Conservation (phyloP, 2,113 vertebrate genomes). For the Tetrax tetrax region DNA sequence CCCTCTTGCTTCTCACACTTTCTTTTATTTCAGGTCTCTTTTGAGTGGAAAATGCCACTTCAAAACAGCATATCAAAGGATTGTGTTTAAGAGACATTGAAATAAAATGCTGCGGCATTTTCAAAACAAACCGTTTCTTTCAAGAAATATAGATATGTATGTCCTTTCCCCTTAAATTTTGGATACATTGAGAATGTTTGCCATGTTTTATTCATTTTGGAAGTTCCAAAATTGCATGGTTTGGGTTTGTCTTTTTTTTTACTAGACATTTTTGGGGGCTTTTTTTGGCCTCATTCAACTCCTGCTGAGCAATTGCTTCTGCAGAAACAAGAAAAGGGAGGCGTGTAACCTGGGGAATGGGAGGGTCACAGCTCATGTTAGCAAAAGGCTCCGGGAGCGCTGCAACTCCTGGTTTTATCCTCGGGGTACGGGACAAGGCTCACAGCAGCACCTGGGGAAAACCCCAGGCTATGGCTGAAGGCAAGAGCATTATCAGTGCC, state of each 20-base stretch:
- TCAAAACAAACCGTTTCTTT: background rate
- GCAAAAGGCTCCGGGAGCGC: background rate
- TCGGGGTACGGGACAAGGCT: background rate
- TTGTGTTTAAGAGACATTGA: background rate
- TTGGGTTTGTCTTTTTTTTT: background rate
- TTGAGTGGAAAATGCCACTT: constrained; percentile 26
- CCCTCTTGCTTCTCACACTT: constrained; percentile 24
- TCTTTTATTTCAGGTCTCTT: constrained; percentile 31
- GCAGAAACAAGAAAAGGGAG: background rate
- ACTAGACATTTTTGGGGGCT: background rate
- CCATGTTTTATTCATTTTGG: background rate
- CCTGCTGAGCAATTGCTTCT: background rate
- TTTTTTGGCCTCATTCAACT: background rate
- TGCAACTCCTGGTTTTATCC: background rate
- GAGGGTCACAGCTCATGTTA: background rate
- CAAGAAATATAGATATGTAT: background rate
- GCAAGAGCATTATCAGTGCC: background rate
- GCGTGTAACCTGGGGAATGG: background rate
- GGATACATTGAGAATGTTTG: background rate
- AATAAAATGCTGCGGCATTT: constrained; percentile 22
- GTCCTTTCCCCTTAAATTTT: background rate
- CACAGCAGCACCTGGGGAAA: background rate
- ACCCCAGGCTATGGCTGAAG: background rate
- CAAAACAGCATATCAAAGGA: constrained; percentile 34
- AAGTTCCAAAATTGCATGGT: background rate